phyloP scores from a whole-genome alignment of 2,888 invertebrate species.

The Diadromus collaris region DNA sequence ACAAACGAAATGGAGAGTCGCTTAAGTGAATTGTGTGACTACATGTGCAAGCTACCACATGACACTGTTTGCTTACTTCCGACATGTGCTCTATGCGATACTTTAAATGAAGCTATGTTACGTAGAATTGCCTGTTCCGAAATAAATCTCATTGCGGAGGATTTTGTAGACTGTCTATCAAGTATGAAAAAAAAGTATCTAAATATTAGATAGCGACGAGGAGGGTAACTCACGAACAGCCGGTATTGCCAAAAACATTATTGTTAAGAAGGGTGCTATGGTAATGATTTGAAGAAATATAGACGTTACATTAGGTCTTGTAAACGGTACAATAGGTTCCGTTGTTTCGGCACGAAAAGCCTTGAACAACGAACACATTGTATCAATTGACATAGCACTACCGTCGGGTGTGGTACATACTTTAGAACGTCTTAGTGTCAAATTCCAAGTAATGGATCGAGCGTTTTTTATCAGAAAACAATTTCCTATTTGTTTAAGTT shows the following conservation, averaged over 20 bases:
- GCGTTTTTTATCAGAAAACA: conserved; percentile 58
- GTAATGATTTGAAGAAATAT: conserved; percentile 64
- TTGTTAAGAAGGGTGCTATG: conserved; percentile 56
- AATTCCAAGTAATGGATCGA: conserved; percentile 56
- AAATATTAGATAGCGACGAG: conserved; percentile 28
- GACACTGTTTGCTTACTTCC: conserved; percentile 70
- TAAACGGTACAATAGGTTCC: conserved; percentile 63
- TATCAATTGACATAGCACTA: too few species aligned
- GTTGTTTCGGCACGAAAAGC: conserved; percentile 42
- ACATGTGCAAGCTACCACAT: conserved; percentile 61
- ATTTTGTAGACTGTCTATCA: conserved; percentile 44
- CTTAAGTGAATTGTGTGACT: conserved; percentile 62
- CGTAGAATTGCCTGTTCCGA: conserved; percentile 58
- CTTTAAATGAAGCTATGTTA: conserved; percentile 70
- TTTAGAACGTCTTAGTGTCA: conserved; percentile 48
- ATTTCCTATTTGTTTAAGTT: conserved; percentile 61
- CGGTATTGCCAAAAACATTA: conserved; percentile 61
- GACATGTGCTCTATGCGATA: conserved; percentile 65
- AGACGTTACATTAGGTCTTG: conserved; percentile 62
- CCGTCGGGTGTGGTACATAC: conserved; percentile 14
- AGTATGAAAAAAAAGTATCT: conserved; percentile 5
- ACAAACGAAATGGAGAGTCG: conserved; percentile 33
- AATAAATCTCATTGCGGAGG: conserved; percentile 63
- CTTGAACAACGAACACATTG: too few species aligned
- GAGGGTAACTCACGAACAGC: conserved; percentile 61